phyloP scores from a whole-genome alignment of 2,113 vertebrate genomes.

The Bubalus kerabau region DNA sequence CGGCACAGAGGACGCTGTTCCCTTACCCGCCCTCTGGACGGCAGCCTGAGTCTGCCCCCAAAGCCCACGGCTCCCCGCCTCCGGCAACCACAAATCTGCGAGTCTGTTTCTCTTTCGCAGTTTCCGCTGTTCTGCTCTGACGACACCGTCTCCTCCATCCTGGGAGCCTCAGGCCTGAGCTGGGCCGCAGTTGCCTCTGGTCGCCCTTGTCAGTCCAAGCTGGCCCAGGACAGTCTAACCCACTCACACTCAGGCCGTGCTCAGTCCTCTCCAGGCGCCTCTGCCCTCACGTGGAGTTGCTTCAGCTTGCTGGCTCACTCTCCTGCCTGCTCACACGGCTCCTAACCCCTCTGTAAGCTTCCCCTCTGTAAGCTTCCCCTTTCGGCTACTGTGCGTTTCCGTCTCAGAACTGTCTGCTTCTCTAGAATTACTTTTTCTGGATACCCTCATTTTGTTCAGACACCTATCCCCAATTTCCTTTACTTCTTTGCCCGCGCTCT shows the following conservation, averaged over 20 bases:
- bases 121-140: not conserved
- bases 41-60: not conserved
- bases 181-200: not conserved
- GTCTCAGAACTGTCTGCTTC: not conserved
- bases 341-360: not conserved
- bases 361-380: not conserved
- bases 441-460: not conserved
- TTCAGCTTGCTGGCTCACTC: not conserved
- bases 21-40: fast-evolving
- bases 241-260: not conserved
- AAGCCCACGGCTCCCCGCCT: fast-evolving
- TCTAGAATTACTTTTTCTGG: too few relatives aligned
- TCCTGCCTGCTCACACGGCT: not conserved
- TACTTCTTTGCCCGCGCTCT: not conserved
- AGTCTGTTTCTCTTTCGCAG: not conserved
- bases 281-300: not conserved
- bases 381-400: not conserved
- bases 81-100: fast-evolving
- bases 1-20: not conserved
- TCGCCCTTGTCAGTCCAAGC: not conserved
- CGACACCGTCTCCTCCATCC: not conserved
- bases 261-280: not conserved
- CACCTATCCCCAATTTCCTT: not conserved
- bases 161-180: too few relatives aligned
- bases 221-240: fast-evolving